These are phyloP conservation scores for Quadriops clusia DNA, from an alignment of 2,888 invertebrate genomes.

Conservation along the genomic window DNA sequence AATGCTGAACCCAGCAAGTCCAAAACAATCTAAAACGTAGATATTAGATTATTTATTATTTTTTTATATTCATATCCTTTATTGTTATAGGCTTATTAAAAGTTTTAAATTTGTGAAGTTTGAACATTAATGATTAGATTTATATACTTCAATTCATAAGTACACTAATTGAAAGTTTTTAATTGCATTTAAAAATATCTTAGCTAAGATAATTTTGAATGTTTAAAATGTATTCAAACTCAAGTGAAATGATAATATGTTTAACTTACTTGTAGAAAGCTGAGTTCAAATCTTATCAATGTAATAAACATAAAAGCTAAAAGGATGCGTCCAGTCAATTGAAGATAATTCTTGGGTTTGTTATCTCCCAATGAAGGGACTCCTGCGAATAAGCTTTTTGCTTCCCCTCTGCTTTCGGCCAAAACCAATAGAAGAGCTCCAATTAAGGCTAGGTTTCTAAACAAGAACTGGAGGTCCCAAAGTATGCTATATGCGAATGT, in stretches of 20 bases:
- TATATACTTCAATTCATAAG: slow-evolving; percentile 5
- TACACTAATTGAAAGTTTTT: neutral
- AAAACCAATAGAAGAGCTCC: slow-evolving; percentile 92
- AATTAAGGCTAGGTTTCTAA: slow-evolving; percentile 91
- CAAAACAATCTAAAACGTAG: slow-evolving; percentile 64
- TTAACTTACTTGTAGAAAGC: slow-evolving; percentile 63
- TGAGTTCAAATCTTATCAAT: slow-evolving; percentile 83
- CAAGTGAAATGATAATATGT: neutral
- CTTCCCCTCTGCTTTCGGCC: slow-evolving; percentile 92
- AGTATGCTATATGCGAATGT: slow-evolving; percentile 93
- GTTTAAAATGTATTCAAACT: too few relatives aligned
- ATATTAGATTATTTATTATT: too few relatives aligned
- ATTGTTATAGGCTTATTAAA: too few relatives aligned
- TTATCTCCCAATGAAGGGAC: slow-evolving; percentile 87
- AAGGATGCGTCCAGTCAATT: slow-evolving; percentile 88
- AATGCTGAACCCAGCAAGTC: slow-evolving; percentile 87
- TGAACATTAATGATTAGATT: too few relatives aligned
- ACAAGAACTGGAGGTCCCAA: slow-evolving; percentile 95
- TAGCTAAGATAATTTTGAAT: too few relatives aligned
- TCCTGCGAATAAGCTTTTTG: slow-evolving; percentile 91
- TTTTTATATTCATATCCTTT: too few relatives aligned
- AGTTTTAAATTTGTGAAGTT: too few relatives aligned
- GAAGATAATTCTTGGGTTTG: slow-evolving; percentile 92
- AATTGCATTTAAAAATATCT: too few relatives aligned
- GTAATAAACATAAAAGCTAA: slow-evolving; percentile 99